A percentile compares a stretch with the other conserved stretches of the same genome.
These are phyloP conservation scores for Tachina lurida DNA, from an alignment of 2,888 invertebrate species.

Conservation along the genomic window DNA sequence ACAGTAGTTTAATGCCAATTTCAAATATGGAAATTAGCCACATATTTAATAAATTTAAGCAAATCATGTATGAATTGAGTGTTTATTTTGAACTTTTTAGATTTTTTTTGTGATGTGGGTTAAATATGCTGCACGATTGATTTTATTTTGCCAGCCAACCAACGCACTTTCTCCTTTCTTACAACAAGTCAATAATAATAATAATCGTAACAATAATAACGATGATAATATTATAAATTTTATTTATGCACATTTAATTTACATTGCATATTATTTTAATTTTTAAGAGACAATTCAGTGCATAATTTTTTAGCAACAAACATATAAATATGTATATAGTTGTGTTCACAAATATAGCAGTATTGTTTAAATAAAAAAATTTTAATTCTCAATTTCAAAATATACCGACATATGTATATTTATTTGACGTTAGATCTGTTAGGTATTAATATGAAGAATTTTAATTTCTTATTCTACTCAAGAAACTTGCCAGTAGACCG, in stretches of 20 bases:
- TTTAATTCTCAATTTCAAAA: too few relatives aligned
- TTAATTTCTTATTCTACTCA: too few relatives aligned
- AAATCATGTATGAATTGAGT: conserved; percentile 21
- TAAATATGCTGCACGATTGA: not conserved
- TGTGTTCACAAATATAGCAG: too few relatives aligned
- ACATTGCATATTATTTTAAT: conserved; percentile 13
- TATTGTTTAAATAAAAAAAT: too few relatives aligned
- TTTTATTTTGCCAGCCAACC: conserved; percentile 1
- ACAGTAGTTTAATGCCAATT: conserved; percentile 17
- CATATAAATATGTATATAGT: too few relatives aligned
- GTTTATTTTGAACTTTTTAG: conserved; percentile 2
- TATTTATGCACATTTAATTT: not conserved
- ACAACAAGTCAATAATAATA: not conserved
- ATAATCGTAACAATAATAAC: not conserved
- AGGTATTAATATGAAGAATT: too few relatives aligned
- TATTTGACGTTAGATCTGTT: too few relatives aligned
- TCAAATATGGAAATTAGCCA: not conserved
- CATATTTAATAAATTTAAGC: not conserved
- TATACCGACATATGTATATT: too few relatives aligned
- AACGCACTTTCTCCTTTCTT: conserved; percentile 3
- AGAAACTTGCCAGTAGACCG: too few relatives aligned
- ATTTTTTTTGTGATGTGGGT: conserved; percentile 2
- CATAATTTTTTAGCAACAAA: not conserved
- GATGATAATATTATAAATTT: conserved; percentile 8
- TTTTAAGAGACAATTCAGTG: not conserved